Conservation (phyloP, 2,797 vertebrate genomes). For the Acipenser transmontanus region DNA sequence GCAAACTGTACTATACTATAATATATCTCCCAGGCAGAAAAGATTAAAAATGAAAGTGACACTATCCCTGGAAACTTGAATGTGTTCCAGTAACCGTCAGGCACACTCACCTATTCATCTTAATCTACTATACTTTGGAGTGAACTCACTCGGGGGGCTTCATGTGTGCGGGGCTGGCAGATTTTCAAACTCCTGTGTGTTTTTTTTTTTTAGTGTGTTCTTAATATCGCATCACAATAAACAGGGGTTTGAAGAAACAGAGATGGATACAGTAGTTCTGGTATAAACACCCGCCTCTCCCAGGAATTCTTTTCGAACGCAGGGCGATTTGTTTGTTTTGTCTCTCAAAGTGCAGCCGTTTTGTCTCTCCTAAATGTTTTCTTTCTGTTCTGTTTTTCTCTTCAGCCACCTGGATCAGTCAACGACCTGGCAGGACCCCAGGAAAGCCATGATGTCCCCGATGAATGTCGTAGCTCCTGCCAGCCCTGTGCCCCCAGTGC, state of each 20-base stretch:
- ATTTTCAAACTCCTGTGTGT: too few relatives aligned
- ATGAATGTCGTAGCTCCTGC: conserved; percentile 78
- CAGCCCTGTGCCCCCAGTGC: conserved; percentile 72
- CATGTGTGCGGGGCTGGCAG: too few relatives aligned
- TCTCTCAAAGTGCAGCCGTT: conserved; percentile 28
- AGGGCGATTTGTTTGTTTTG: neutral
- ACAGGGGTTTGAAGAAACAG: too few relatives aligned
- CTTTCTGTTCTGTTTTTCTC: conserved; percentile 14
- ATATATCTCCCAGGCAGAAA: conserved; percentile 21
- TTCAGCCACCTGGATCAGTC: conserved; percentile 91
- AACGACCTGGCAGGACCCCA: conserved; percentile 95
- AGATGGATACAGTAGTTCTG: too few relatives aligned
- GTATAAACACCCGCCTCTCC: neutral
- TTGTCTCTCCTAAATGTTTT: conserved; percentile 16
- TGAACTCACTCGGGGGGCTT: neutral
- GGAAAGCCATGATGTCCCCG: conserved; percentile 87
- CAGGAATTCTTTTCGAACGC: neutral
- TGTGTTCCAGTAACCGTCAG: conserved; percentile 13
- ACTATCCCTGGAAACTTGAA: conserved; percentile 14
- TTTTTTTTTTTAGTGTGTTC: too few relatives aligned
- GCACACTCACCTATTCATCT: conserved; percentile 8
- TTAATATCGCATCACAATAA: too few relatives aligned
- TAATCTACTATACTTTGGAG: neutral
- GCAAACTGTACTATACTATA: conserved; percentile 27
- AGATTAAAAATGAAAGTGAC: conserved; percentile 11